These are phyloP conservation scores for Cylas formicarius DNA, from an alignment of 1,140 invertebrate species.

Conservation along the genomic window DNA sequence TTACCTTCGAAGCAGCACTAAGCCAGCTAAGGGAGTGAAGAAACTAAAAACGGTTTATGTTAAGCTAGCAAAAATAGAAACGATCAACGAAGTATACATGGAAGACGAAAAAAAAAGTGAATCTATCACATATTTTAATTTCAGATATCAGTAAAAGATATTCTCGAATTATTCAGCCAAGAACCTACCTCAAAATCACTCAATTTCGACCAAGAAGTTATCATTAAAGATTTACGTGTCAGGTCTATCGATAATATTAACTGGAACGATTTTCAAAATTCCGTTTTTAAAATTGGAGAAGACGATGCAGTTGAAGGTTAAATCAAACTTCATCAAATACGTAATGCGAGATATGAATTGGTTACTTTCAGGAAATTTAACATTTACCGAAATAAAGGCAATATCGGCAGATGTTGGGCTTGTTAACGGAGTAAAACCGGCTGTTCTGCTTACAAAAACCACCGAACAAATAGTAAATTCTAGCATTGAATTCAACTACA, in stretches of 20 bases:
- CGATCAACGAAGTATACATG: constrained; percentile 17
- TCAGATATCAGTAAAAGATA: too few relatives aligned
- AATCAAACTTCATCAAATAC: too few relatives aligned
- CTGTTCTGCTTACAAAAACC: constrained; percentile 26
- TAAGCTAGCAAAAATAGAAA: not conserved
- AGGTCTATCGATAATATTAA: constrained; percentile 29
- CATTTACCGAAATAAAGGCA: constrained; percentile 16
- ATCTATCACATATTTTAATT: too few relatives aligned
- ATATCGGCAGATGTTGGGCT: constrained; percentile 15
- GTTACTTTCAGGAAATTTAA: constrained; percentile 25
- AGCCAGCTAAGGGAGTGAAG: constrained; percentile 19
- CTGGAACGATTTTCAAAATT: constrained; percentile 29
- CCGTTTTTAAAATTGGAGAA: constrained; percentile 27
- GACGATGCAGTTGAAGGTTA: constrained; percentile 24
- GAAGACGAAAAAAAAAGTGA: too few relatives aligned
- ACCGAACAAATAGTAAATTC: constrained; percentile 31
- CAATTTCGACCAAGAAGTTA: constrained; percentile 19
- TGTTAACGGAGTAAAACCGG: constrained; percentile 17
- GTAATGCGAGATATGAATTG: too few relatives aligned
- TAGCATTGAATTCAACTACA: constrained; percentile 23
- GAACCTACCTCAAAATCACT: too few relatives aligned
- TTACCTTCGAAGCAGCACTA: constrained; percentile 8
- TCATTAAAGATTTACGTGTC: constrained; percentile 29
- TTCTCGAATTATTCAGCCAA: too few relatives aligned
- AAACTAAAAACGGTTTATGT: constrained; percentile 15